Base-by-base conservation (phyloP, 2,888 invertebrate genomes). In the Callyntrura guangdongensis region DNA sequence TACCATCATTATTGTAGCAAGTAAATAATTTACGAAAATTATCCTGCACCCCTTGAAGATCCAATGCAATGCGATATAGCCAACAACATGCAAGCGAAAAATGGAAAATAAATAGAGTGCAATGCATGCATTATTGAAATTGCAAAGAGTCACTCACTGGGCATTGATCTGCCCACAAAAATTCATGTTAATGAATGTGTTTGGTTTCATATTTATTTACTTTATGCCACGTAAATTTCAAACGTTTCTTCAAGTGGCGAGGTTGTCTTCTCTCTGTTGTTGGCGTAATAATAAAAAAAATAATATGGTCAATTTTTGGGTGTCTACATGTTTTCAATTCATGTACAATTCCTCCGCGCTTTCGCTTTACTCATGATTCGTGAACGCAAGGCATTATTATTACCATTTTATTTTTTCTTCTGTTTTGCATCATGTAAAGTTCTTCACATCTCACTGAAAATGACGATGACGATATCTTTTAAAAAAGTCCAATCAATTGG, bases 1-100 rank as follows among this genome's bases (percentile, higher is more conserved):
- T 74, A 86, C 69, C 6, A 72, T 56, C 9, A 12, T 49, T 6
- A 12, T 49, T 6, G 5, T 14, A 69, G 27, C 25, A 79, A 61
- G 47, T 47, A 85, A 72, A 86, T 86, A 86, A 79, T 86, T 77
- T 79, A 36, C 79, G 12, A 86, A 79, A 79, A 86, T 77, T 86
- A 20, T 64, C 72, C 77, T 77, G 22, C 61, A 64, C 64, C 77
- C 72, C n/a, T 22, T n/a, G 45, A 56, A 17, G 56, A 25, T 27
- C 27, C 49, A 36, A 47, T 49, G 69, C 67, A 83, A 6, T 20
- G 17, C 17, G 20, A 61, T 61, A 17, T 25, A 11, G 36, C 2
- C 36, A 36, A 6, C 27, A 69, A 69, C 27, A 12, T 27, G 67
- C 64, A 69, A 14, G 67, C 4, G 14, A 27, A 69, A 69, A 14